Conservation (phyloP, 2,797 vertebrate genomes). For the Leptatherina wallacei region DNA sequence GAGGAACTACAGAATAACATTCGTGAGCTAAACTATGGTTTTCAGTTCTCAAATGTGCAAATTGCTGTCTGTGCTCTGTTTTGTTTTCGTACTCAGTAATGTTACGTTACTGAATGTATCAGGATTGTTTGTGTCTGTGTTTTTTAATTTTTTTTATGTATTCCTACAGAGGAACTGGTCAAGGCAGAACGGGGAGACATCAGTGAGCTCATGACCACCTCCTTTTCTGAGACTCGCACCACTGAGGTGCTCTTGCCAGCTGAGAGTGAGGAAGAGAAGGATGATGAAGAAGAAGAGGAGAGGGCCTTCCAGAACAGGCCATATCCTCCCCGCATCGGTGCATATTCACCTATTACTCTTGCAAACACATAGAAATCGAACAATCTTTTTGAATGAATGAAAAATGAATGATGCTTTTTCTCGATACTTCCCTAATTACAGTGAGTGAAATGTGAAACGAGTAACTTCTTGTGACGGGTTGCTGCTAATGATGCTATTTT, state of each 20-base stretch:
- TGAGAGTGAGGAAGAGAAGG: conserved; percentile 85
- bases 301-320: conserved; percentile 83
- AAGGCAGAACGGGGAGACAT: conserved; percentile 83
- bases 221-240: conserved; percentile 87
- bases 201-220: conserved; percentile 86
- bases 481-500: conserved; percentile 22
- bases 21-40: conserved; percentile 76
- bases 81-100: not conserved
- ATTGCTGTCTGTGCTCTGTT: not conserved
- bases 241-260: conserved; percentile 85
- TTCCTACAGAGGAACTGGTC: conserved; percentile 79
- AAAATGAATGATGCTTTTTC: not conserved
- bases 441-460: not conserved
- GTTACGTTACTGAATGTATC: not conserved
- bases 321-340: conserved; percentile 84
- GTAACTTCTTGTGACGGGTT: not conserved
- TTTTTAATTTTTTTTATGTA: not conserved
- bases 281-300: conserved; percentile 86
- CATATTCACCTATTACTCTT: not conserved
- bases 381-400: not conserved
- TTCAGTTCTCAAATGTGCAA: not conserved
- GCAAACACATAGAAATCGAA: not conserved
- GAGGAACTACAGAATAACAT: conserved; percentile 88
- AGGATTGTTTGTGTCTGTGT: not conserved
- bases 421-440: not conserved